These are phyloP conservation scores for Brachyptera risi DNA, from an alignment of 2,888 invertebrate species.

Conservation along the genomic window DNA sequence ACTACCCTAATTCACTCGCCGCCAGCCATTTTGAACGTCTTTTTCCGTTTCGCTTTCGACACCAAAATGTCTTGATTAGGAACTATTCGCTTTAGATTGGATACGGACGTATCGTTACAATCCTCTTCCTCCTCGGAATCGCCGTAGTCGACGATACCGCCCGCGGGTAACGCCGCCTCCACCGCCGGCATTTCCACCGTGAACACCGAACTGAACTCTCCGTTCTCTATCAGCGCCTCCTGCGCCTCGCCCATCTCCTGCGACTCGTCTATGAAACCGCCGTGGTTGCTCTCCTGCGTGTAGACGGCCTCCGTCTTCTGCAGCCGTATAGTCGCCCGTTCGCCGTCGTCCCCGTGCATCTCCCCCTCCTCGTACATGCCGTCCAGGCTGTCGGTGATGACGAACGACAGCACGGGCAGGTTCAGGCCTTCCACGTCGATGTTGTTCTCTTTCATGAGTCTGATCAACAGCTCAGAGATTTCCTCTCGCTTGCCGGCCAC, in stretches of 20 bases:
- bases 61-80: not conserved
- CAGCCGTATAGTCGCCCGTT: not conserved
- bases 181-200: not conserved
- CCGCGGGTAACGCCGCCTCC: no score
- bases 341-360: not conserved
- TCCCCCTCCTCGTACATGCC: not conserved
- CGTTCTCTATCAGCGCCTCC: no score
- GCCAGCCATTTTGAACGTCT: no score
- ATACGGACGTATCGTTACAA: not conserved
- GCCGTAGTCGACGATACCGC: not conserved
- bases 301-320: not conserved
- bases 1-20: no score
- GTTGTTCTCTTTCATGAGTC: conserved; percentile 68
- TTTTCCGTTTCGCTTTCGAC: not conserved
- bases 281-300: not conserved
- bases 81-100: not conserved
- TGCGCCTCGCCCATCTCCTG: no score
- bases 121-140: not conserved
- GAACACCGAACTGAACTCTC: not conserved
- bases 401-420: conserved; percentile 45
- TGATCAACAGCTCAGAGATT: conserved; percentile 71
- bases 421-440: conserved; percentile 58
- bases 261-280: not conserved
- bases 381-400: not conserved
- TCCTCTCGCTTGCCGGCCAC: conserved; percentile 85